Conservation (phyloP, 2,113 vertebrate genomes). For the Rana temporaria region DNA sequence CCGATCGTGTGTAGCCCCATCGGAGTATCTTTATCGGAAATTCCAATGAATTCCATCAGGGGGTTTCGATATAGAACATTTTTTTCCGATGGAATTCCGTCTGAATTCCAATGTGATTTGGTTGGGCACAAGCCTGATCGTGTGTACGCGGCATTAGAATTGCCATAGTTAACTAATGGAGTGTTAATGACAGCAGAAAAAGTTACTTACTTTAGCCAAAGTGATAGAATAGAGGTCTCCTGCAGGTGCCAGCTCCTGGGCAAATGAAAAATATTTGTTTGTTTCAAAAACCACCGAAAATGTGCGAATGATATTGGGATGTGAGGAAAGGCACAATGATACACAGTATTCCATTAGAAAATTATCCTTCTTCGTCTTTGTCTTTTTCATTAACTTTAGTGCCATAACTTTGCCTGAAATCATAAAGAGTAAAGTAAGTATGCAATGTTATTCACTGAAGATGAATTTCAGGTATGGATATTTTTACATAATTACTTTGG, state of each 20-base stretch:
- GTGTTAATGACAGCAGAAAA: no score
- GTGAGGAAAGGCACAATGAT: slow-evolving; percentile 84
- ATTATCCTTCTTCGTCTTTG: slow-evolving; percentile 72
- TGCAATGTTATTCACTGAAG: neutral
- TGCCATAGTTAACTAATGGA: no score
- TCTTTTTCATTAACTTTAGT: slow-evolving; percentile 84
- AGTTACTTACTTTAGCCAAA: slow-evolving; percentile 74
- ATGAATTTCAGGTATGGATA: no score
- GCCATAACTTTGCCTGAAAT: slow-evolving; percentile 81
- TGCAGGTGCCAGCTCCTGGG: slow-evolving; percentile 83
- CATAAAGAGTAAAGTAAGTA: neutral
- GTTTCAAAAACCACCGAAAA: slow-evolving; percentile 86
- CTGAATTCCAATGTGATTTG: no score
- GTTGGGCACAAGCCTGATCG: no score
- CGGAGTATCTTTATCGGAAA: no score
- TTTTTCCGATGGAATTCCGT: no score
- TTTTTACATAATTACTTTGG: no score
- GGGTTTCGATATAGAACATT: no score
- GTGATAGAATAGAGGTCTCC: slow-evolving; percentile 89
- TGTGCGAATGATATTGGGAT: slow-evolving; percentile 81
- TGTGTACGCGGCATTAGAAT: no score
- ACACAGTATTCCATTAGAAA: slow-evolving; percentile 93
- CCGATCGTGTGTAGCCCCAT: no score
- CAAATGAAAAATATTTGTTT: slow-evolving; percentile 80
- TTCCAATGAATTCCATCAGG: no score